Percentiles rank a stretch among this genome's conserved stretches.
Conservation (phyloP, 2,888 invertebrate genomes). For the Drosophila nr. perissopoda region DNA sequence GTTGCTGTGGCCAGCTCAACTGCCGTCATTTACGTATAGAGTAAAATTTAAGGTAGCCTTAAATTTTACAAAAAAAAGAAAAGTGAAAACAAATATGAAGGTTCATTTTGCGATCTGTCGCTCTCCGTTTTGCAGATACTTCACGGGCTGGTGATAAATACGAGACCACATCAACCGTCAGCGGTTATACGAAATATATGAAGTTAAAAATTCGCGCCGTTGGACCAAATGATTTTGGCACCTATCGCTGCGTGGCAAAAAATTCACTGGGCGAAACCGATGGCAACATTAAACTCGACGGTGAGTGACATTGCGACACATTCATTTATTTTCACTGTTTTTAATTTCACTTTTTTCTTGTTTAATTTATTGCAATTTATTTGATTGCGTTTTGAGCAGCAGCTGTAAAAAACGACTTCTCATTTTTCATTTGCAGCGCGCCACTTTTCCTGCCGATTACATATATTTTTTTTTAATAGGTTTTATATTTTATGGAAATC, state of each 20-base stretch:
- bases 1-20: slow-evolving; percentile 3
- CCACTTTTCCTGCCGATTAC: background rate
- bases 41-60: slow-evolving; percentile 35
- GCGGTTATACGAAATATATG: slow-evolving; percentile 95
- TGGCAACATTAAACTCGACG: slow-evolving; percentile 94
- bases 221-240: slow-evolving; percentile 92
- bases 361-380: slow-evolving; percentile 46
- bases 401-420: slow-evolving; percentile 6
- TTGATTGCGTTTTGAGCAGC: slow-evolving; percentile 20
- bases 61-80: background rate
- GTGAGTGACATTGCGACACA: slow-evolving; percentile 86
- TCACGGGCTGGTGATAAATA: slow-evolving; percentile 94
- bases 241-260: slow-evolving; percentile 96
- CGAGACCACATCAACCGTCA: slow-evolving; percentile 92
- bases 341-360: slow-evolving; percentile 12
- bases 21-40: slow-evolving; percentile 5
- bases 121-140: slow-evolving; percentile 85
- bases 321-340: slow-evolving; percentile 2
- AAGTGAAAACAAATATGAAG: background rate
- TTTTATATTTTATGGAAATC: background rate
- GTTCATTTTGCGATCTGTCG: slow-evolving; percentile 16
- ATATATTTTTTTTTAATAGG: background rate
- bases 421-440: slow-evolving; percentile 10
- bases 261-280: slow-evolving; percentile 96
- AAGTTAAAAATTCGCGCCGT: slow-evolving; percentile 94